Conservation (phyloP, 2,797 vertebrate genomes). For the Rhinella marina region DNA sequence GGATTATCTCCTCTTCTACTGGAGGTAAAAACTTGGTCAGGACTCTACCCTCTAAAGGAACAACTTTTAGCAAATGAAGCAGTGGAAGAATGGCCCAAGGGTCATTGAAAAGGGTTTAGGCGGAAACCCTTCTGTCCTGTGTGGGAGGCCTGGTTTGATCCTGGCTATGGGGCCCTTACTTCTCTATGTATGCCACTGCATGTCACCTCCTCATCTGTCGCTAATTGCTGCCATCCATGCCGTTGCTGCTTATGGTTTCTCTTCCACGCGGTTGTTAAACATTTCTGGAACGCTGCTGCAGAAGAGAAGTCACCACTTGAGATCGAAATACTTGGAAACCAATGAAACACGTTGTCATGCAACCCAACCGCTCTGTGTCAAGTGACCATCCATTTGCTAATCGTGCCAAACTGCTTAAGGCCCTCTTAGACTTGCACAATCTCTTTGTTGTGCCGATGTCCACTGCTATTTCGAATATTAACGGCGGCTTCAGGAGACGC, state of each 20-base stretch:
- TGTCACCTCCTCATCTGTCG: background rate
- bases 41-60: no score
- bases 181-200: no score
- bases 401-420: background rate
- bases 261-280: background rate
- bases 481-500: background rate
- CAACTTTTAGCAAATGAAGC: no score
- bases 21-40: no score
- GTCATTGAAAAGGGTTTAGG: no score
- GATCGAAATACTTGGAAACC: constrained; percentile 4
- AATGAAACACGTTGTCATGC: background rate
- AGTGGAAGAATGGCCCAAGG: no score
- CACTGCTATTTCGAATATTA: background rate
- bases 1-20: no score
- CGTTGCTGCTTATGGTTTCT: background rate
- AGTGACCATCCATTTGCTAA: constrained; percentile 37
- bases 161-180: no score
- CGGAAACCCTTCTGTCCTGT: no score
- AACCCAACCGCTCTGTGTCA: constrained; percentile 15
- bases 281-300: constrained; percentile 6
- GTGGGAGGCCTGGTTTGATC: no score
- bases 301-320: constrained; percentile 29
- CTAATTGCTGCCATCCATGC: background rate
- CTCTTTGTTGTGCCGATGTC: background rate
- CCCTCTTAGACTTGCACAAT: constrained; percentile 1